Conservation (phyloP, 2,888 invertebrate genomes). For the Megalurothrips usitatus region DNA sequence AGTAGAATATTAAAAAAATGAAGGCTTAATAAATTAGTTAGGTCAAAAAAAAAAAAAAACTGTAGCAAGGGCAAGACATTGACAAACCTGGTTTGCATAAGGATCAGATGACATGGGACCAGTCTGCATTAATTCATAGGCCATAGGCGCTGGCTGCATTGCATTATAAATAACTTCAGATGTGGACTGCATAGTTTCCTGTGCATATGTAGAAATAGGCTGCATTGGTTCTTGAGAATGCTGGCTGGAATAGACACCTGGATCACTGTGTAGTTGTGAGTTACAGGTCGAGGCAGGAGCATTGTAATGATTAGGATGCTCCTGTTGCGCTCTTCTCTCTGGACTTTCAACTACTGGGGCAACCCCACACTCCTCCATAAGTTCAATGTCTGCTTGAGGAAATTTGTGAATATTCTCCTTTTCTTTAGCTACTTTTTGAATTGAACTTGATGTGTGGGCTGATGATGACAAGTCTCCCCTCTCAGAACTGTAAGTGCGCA, state of each 20-base stretch:
- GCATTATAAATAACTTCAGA: not conserved
- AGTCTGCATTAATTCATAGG: too few species aligned
- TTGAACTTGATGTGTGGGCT: not conserved
- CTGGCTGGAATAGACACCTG: not conserved
- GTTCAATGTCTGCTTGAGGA: not conserved
- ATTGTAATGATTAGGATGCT: not conserved
- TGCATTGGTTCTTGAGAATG: not conserved
- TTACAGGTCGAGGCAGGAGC: not conserved
- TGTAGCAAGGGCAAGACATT: too few species aligned
- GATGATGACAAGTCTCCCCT: not conserved
- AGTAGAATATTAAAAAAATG: not conserved
- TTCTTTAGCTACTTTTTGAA: conserved; percentile 3
- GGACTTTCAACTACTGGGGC: not conserved
- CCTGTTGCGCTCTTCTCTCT: not conserved
- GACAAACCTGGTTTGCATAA: too few species aligned
- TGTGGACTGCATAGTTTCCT: not conserved
- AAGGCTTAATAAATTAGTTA: not conserved
- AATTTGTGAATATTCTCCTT: conserved; percentile 16
- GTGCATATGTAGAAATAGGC: not conserved
- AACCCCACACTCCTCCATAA: not conserved
- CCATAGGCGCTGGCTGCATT: not conserved
- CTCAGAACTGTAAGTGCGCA: not conserved
- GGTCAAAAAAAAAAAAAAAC: not conserved
- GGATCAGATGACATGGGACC: too few species aligned
- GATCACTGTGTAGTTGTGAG: not conserved